Conservation (phyloP, 1,140 invertebrate genomes). For the Pteromalus puparum region DNA sequence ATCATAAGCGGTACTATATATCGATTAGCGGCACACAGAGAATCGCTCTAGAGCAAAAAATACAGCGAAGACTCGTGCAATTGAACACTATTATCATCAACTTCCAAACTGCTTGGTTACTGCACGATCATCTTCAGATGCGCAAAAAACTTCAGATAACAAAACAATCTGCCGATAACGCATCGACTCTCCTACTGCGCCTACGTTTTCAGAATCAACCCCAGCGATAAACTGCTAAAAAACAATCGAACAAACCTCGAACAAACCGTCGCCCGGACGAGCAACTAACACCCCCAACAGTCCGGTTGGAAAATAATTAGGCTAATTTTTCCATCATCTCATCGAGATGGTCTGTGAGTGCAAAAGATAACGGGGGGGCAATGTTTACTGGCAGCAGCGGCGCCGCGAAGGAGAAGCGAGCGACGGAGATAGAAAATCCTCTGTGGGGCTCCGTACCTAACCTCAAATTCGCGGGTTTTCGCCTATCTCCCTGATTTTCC, state of each 20-base stretch:
- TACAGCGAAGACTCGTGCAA: background rate
- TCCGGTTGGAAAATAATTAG: no score
- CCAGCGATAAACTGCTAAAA: background rate
- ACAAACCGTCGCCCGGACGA: no score
- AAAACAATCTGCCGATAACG: background rate
- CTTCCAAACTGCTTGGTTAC: background rate
- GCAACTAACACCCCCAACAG: no score
- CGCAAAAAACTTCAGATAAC: background rate
- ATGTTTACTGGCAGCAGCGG: conserved; percentile 40
- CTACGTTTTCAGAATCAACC: background rate
- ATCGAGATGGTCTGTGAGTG: background rate
- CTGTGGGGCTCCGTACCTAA: conserved; percentile 16
- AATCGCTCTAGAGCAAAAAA: background rate
- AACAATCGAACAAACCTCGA: background rate
- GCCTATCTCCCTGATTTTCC: conserved; percentile 12
- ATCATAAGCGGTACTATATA: no score
- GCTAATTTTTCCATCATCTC: background rate
- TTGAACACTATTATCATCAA: background rate
- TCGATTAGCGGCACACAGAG: no score
- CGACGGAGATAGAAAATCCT: conserved; percentile 29
- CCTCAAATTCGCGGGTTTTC: conserved; percentile 33
- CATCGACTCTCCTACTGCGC: no score
- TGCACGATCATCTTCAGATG: background rate
- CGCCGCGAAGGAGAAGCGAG: background rate
- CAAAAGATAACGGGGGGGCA: background rate